Evolutionary conservation across 1,140 invertebrate genomes (phyloP).

Genomic region (Nymphalis io): DNA sequence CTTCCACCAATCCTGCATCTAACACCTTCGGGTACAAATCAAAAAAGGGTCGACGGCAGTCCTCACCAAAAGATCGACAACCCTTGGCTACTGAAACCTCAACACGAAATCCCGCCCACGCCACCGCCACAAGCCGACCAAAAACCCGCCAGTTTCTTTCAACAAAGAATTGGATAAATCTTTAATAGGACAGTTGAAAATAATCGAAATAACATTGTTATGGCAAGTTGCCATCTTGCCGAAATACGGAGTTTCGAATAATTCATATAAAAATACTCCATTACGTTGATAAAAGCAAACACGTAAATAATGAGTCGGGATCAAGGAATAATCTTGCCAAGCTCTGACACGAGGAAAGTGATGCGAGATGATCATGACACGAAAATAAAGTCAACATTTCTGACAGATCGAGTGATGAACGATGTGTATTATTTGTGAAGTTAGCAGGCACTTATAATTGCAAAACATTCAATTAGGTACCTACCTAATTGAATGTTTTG

Average conservation of each 20-base stretch:
- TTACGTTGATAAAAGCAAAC: conserved; percentile 52
- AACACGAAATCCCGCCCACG: conserved; percentile 69
- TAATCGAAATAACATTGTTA: conserved; percentile 57
- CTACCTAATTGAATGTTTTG: background rate
- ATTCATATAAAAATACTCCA: conserved; percentile 67
- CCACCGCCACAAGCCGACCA: conserved; percentile 63
- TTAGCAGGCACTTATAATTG: too few relatives aligned
- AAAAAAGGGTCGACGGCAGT: conserved; percentile 52
- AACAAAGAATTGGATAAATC: conserved; percentile 67
- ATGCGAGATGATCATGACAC: background rate
- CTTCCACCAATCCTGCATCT: conserved; percentile 63
- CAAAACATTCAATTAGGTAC: too few relatives aligned
- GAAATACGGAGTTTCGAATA: conserved; percentile 58
- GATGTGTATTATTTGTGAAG: background rate
- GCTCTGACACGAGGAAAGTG: background rate
- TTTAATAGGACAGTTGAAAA: conserved; percentile 28
- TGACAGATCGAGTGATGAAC: background rate
- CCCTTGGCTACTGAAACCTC: conserved; percentile 64
- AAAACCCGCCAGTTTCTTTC: conserved; percentile 62
- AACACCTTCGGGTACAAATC: conserved; percentile 55
- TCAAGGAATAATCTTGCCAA: conserved; percentile 31
- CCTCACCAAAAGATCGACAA: conserved; percentile 45
- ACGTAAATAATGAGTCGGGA: conserved; percentile 49
- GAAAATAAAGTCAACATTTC: background rate
- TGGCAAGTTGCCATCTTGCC: conserved; percentile 71